These are phyloP conservation scores for Drosophila neotestacea DNA, from an alignment of 2,888 invertebrate species.

Conservation along the genomic window DNA sequence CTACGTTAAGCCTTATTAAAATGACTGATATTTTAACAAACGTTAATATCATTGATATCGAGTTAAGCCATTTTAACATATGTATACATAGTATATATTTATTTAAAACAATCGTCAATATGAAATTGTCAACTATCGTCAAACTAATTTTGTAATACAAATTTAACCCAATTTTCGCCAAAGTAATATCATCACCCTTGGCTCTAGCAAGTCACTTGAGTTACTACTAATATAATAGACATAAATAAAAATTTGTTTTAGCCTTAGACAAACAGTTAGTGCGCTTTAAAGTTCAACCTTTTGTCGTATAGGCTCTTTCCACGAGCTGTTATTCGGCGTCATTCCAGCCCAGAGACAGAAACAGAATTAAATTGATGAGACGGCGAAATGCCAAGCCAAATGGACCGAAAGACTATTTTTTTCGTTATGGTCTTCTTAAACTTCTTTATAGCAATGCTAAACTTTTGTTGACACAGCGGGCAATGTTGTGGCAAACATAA, in stretches of 20 bases:
- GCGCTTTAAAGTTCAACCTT: conserved; percentile 21
- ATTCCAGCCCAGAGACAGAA: conserved; percentile 6
- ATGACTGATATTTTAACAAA: too few species aligned
- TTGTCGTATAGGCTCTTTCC: not conserved
- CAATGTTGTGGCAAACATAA: conserved; percentile 48
- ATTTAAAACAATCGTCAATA: too few species aligned
- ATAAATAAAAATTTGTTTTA: conserved; percentile 27
- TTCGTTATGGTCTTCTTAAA: conserved; percentile 1
- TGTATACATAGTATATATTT: too few species aligned
- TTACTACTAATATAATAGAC: not conserved
- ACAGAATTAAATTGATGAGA: conserved; percentile 56
- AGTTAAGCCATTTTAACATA: too few species aligned
- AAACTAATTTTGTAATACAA: not conserved
- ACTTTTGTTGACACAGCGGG: conserved; percentile 36
- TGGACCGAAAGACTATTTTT: conserved; percentile 39
- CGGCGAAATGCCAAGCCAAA: conserved; percentile 55
- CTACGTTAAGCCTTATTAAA: too few species aligned
- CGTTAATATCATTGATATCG: too few species aligned
- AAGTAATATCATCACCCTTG: not conserved
- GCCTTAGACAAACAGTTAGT: conserved; percentile 22
- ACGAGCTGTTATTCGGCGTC: too few species aligned
- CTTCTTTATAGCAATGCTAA: conserved; percentile 20
- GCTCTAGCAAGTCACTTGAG: conserved; percentile 1
- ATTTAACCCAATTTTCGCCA: not conserved
- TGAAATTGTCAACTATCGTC: too few species aligned